These are phyloP conservation scores for Tragelaphus strepsiceros DNA, from an alignment of 2,113 vertebrate species.

Conservation along the genomic window DNA sequence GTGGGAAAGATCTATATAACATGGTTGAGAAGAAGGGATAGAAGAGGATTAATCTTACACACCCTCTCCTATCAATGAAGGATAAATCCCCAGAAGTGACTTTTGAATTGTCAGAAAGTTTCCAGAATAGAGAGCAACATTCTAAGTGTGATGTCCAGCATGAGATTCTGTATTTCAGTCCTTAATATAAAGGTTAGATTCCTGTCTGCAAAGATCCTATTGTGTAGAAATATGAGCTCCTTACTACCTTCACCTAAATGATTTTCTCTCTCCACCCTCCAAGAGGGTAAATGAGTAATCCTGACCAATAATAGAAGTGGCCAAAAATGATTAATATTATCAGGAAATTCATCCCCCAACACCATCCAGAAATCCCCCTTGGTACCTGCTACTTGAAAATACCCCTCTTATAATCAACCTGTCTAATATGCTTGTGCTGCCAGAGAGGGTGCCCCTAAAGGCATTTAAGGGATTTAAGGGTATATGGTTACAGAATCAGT, in stretches of 20 bases:
- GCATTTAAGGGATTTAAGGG: constrained; percentile 54
- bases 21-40: not conserved
- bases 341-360: constrained; percentile 2
- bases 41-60: not conserved
- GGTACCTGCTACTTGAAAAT: constrained; percentile 29
- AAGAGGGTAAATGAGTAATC: constrained; percentile 33
- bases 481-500: constrained; percentile 56
- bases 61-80: accelerated
- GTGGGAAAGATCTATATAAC: not conserved
- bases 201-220: not conserved
- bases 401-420: constrained; percentile 38
- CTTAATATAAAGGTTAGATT: not conserved
- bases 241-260: not conserved
- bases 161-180: not conserved
- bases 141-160: not conserved
- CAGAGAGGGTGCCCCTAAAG: constrained; percentile 45
- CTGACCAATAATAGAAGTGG: not conserved
- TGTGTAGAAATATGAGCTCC: not conserved
- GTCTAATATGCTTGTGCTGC: not conserved
- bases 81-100: not conserved
- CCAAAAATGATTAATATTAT: constrained; percentile 41
- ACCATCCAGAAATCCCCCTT: not conserved
- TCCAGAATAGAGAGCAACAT: not conserved
- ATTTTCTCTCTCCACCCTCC: not conserved
- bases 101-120: not conserved